Base-by-base conservation (phyloP, 92 coral and sea anemone species). In the Metridium senile region DNA sequence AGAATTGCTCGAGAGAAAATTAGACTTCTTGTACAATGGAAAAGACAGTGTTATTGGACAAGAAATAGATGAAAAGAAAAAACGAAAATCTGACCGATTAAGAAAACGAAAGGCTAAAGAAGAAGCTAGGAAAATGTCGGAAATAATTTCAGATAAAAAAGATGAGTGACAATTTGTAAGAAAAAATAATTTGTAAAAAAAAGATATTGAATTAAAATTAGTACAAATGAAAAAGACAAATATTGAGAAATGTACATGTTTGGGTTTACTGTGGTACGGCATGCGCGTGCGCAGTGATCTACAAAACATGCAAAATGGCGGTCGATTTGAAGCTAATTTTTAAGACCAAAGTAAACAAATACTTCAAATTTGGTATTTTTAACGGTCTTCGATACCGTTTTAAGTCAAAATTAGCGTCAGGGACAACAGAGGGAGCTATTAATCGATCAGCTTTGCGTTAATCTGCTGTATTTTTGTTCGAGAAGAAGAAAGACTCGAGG, bases 1-100 rank as follows among this genome's bases (percentile, higher is more conserved):
- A 53, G 84, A 83, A 65, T 67, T 87, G 61, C 74, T 94, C 33
- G 72, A 70, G 68, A 78, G 87, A 28, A 91, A 92, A 54, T 87
- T 94, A 39, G 98, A 94, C 81, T 85, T 79, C 62, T 81, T 92
- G 45, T 82, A 82, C 79, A 92, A 94, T 85, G 97, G 93, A 21
- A 82, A 86, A 53, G 93, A 94, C 18, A 94, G 98, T 84, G 85
- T 58, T 19, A 18, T 74, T 35, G 91, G 88, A 9, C 67, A 82
- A 83, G 88, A 82, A 46, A 78, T 86, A 70, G 95, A 82, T 35
- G 87, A 87, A 62, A 92, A 56, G 64, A 86, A 81, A 75, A 94
- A 94, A 81, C 62, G 87, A 71, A 94, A 94, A 85, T 91, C 95
- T 62, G 87, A 83, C 29, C 93, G 93, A 69, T 75, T 82, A 33